A percentile compares a stretch with the other conserved stretches of the same genome.
These are phyloP conservation scores for Eciton burchellii DNA, from an alignment of 1,140 invertebrate species.

Conservation along the genomic window DNA sequence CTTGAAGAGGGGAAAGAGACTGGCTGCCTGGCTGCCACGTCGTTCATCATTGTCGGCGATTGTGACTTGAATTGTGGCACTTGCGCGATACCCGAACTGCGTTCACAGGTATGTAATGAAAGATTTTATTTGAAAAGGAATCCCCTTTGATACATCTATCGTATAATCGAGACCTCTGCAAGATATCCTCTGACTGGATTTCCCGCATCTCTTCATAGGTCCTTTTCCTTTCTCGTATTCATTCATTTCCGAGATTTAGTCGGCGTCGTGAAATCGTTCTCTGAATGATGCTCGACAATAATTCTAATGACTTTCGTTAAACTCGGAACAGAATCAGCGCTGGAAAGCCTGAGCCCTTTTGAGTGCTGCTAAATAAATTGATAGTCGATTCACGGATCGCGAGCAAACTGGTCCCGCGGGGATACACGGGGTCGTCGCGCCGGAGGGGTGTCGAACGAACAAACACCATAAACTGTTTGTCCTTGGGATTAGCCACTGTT, in stretches of 20 bases:
- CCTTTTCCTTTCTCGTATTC: background rate
- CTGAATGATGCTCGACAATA: conserved; percentile 17
- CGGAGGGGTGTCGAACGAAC: conserved; percentile 64
- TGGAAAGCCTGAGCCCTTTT: conserved; percentile 71
- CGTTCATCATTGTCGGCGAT: conserved; percentile 10
- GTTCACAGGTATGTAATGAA: conserved; percentile 18
- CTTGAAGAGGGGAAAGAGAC: conserved; percentile 5
- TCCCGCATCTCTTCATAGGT: background rate
- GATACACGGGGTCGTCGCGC: conserved; percentile 68
- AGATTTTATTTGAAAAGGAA: background rate
- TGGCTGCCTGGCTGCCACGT: background rate
- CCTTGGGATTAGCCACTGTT: conserved; percentile 79
- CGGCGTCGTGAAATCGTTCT: background rate
- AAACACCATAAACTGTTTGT: conserved; percentile 84
- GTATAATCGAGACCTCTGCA: background rate
- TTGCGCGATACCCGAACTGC: conserved; percentile 1
- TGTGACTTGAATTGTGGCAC: conserved; percentile 24
- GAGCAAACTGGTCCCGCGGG: conserved; percentile 82
- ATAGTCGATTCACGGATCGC: conserved; percentile 82
- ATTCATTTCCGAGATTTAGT: background rate
- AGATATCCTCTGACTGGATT: background rate
- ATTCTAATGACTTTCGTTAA: conserved; percentile 21
- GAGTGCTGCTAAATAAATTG: conserved; percentile 82
- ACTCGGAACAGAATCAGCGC: conserved; percentile 11
- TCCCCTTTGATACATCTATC: background rate